Base-by-base conservation (phyloP, 2,797 vertebrate genomes). In the Muscicapa striata region DNA sequence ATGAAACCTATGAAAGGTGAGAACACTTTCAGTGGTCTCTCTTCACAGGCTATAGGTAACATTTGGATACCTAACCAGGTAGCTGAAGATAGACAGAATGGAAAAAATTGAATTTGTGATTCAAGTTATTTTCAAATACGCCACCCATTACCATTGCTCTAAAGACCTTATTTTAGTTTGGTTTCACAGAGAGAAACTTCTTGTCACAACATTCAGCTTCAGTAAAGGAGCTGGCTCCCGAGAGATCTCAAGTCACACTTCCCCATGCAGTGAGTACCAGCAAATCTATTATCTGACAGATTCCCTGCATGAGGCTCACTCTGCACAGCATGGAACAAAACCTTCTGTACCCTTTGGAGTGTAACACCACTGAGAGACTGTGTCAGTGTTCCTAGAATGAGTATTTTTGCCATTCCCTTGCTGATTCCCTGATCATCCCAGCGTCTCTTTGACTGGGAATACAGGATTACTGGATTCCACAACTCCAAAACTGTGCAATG, bases 251-350 rank as follows among this genome's bases (percentile, higher is more conserved):
- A 84, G 43, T 88, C 74, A 58, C 22, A 38, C 43, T 73, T 86
- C 48, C 30, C 61, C 40, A 57, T 11, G 69, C 41, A 80, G 46
- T 2, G 12, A 83, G 45, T 78, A 48, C 22, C 64, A 77, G 48
- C 2, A 7, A 45, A 85, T 54, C 51, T 43, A 57, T 61, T 43
- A 63, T 19, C 66, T 3, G 15, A 49, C 62, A 74, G 49, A 52
- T 34, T 62, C 66, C 20, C 89, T 54, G 41, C 80, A 32, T 49
- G 87, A 76, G 80, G 77, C 64, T 95, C n/a, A 10, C 52, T 49
- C 84, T 52, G 52, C 72, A 76, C 93, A 89, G 75, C 76, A 68
- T 7, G 68, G 57, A 92, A 87, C 55, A 89, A 82, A 89, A 23
- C 54, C 15, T 43, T 20, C 75, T 0, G 10, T 72, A 46, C 30